A percentile compares a stretch with the other conserved stretches of the same genome.
Conservation (phyloP, 1,140 invertebrate genomes). For the Lysiphlebus fabarum region DNA sequence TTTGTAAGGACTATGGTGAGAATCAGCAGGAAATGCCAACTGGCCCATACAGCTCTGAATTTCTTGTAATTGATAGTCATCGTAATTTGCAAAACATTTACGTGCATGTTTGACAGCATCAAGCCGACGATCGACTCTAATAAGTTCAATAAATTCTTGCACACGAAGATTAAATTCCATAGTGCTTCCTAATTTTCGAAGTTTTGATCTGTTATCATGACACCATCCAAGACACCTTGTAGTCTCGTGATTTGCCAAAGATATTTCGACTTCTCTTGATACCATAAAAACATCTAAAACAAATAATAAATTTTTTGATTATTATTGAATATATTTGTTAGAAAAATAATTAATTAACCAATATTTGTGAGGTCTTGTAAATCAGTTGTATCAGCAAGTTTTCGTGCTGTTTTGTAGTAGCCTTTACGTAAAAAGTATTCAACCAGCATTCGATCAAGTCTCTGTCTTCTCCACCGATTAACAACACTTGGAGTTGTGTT, state of each 20-base stretch:
- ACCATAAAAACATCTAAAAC: constrained; percentile 80
- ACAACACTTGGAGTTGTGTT: constrained; percentile 56
- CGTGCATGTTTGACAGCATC: constrained; percentile 93
- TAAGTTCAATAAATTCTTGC: constrained; percentile 90
- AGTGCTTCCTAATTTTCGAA: constrained; percentile 85
- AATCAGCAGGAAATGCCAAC: constrained; percentile 83
- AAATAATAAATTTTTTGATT: background rate
- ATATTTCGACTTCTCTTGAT: constrained; percentile 82
- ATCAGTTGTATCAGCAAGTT: constrained; percentile 76
- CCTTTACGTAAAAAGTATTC: constrained; percentile 95
- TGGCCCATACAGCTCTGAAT: constrained; percentile 94
- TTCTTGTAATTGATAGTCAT: constrained; percentile 81
- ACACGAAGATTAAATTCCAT: constrained; percentile 91
- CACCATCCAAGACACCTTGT: constrained; percentile 92
- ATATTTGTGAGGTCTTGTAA: constrained; percentile 91
- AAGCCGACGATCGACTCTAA: constrained; percentile 78
- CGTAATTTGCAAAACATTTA: constrained; percentile 84
- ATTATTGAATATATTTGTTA: background rate
- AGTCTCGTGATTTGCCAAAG: constrained; percentile 77
- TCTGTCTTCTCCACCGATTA: constrained; percentile 82
- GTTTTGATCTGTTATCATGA: constrained; percentile 90
- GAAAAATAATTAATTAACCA: constrained; percentile 51
- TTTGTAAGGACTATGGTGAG: constrained; percentile 70
- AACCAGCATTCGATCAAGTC: constrained; percentile 91
- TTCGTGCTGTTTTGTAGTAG: constrained; percentile 89